Conservation (phyloP, 2,888 invertebrate genomes). For the Anaspis maculata region DNA sequence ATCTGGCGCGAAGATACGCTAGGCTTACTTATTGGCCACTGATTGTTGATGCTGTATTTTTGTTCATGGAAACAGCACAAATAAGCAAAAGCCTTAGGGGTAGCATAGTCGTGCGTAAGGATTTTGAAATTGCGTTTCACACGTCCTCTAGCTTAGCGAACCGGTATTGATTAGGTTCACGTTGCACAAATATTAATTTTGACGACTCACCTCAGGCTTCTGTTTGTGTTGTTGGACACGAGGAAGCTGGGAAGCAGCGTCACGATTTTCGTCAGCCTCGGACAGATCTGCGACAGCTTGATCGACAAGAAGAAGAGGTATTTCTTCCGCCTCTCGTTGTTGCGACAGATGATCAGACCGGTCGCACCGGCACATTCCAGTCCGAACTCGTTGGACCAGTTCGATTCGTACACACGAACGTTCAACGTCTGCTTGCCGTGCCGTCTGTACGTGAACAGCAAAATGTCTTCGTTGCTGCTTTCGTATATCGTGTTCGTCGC, state of each 20-base stretch:
- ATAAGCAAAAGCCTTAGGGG: no score
- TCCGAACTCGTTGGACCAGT: constrained; percentile 57
- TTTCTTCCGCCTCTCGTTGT: constrained; percentile 61
- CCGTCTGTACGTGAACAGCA: constrained; percentile 58
- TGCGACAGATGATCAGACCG: constrained; percentile 65
- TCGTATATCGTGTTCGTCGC: constrained; percentile 54
- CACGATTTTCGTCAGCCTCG: constrained; percentile 69
- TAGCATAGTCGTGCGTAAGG: no score
- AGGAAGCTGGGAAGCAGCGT: constrained; percentile 73
- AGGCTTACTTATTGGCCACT: no score
- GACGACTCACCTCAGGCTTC: constrained; percentile 36
- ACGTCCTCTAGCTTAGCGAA: no score
- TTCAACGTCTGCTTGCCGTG: constrained; percentile 47
- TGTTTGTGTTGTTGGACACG: constrained; percentile 62
- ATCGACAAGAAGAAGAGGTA: constrained; percentile 64
- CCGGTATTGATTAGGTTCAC: no score
- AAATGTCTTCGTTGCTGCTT: constrained; percentile 50
- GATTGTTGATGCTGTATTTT: no score
- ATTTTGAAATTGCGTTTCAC: no score
- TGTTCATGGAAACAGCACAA: no score
- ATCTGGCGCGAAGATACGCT: no score
- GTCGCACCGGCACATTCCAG: constrained; percentile 66
- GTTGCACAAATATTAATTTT: no score
- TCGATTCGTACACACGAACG: constrained; percentile 53
- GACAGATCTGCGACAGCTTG: constrained; percentile 61